Percentiles rank a stretch among this genome's conserved stretches.
phyloP scores from a whole-genome alignment of 1,140 invertebrate genomes.

The Trichonephila clavata region DNA sequence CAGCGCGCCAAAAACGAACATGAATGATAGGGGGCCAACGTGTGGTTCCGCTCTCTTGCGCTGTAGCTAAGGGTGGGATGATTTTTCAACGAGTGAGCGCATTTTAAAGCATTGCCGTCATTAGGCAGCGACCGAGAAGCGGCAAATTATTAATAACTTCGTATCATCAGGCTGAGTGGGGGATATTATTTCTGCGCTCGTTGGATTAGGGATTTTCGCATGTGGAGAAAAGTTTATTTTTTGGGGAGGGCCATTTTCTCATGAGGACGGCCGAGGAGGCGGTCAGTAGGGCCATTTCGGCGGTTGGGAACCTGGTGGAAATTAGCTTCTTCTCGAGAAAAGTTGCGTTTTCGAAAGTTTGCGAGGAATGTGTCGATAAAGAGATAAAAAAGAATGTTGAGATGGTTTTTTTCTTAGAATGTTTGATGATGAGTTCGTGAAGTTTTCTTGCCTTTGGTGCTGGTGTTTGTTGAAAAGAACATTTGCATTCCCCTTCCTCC shows the following conservation, averaged over 20 bases:
- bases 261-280: neutral
- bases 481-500: no score
- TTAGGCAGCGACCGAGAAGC: slow-evolving; percentile 13
- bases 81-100: slow-evolving; percentile 59
- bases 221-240: slow-evolving; percentile 34
- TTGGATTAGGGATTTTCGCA: neutral
- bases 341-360: neutral
- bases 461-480: no score
- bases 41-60: slow-evolving; percentile 40
- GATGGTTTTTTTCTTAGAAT: neutral
- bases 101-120: slow-evolving; percentile 54
- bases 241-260: neutral
- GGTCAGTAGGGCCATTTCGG: neutral
- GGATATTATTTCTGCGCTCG: slow-evolving; percentile 32
- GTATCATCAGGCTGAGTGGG: slow-evolving; percentile 61
- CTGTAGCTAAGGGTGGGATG: slow-evolving; percentile 62
- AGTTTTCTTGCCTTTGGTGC: neutral
- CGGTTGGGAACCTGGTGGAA: neutral
- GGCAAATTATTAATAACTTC: slow-evolving; percentile 68
- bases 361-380: neutral
- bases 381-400: neutral
- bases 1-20: slow-evolving; percentile 28
- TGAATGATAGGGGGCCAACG: no score
- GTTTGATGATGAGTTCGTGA: neutral
- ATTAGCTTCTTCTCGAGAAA: neutral